phyloP scores from a whole-genome alignment of 2,888 invertebrate genomes.

The Zygogramma bicolorata region DNA sequence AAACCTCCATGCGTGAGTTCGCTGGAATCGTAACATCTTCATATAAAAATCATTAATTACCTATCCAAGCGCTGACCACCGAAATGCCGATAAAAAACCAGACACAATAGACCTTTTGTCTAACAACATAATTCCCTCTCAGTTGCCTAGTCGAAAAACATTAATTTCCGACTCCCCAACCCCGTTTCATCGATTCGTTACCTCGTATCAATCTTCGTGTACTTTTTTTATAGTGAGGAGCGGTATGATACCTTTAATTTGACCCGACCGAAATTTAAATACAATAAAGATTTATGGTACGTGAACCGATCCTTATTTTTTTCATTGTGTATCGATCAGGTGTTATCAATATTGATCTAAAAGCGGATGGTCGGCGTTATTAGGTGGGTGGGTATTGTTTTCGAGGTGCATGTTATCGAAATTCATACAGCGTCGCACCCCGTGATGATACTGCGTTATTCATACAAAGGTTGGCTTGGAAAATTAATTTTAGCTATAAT shows the following conservation, averaged over 20 bases:
- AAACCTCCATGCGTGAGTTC: no score
- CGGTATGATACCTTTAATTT: slow-evolving; percentile 31
- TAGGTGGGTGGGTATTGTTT: slow-evolving; percentile 18
- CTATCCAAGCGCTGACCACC: not conserved
- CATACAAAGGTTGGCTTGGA: not conserved
- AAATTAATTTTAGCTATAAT: no score
- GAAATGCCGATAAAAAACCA: not conserved
- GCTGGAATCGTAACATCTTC: not conserved
- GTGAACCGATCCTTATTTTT: slow-evolving; percentile 24
- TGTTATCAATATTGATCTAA: slow-evolving; percentile 22
- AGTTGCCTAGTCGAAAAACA: not conserved
- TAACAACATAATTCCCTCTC: slow-evolving; percentile 7
- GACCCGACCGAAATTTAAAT: slow-evolving; percentile 40
- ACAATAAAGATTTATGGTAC: slow-evolving; percentile 41
- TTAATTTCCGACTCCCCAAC: not conserved
- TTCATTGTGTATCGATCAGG: slow-evolving; percentile 29
- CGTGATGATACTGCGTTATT: not conserved
- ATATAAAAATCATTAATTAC: not conserved
- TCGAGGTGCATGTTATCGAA: slow-evolving; percentile 1
- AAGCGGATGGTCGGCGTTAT: not conserved
- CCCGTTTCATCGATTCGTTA: slow-evolving; percentile 4
- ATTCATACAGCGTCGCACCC: not conserved
- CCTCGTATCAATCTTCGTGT: slow-evolving; percentile 2
- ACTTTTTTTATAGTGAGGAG: not conserved
- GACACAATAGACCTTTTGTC: slow-evolving; percentile 6